Percentiles rank a stretch among this genome's conserved stretches.
phyloP scores from a whole-genome alignment of 1,140 invertebrate species.

The Aphidius gifuensis region DNA sequence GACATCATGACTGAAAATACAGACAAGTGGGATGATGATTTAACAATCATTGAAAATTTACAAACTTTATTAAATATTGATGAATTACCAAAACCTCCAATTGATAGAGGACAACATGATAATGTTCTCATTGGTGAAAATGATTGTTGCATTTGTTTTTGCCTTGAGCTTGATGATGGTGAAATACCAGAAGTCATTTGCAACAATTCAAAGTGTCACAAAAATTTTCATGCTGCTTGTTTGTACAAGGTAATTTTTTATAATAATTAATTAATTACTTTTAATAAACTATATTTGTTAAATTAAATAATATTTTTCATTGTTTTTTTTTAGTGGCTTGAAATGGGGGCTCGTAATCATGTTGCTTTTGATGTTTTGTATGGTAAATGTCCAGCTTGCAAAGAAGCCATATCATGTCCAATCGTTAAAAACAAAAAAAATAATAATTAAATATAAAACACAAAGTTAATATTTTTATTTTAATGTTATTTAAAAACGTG shows the following conservation, averaged over 20 bases:
- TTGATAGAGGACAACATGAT: conserved; percentile 10
- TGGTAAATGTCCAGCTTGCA: conserved; percentile 49
- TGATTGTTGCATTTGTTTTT: conserved; percentile 54
- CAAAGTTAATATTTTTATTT: conserved; percentile 22
- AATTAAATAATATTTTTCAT: neutral
- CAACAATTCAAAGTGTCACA: conserved; percentile 44
- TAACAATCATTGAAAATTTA: conserved; percentile 41
- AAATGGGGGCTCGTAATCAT: conserved; percentile 41
- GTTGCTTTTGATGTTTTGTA: conserved; percentile 44
- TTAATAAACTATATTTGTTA: conserved; percentile 7
- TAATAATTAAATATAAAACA: conserved; percentile 16
- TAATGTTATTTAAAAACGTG: conserved; percentile 38
- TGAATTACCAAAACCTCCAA: conserved; percentile 37
- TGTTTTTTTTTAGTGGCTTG: conserved; percentile 46
- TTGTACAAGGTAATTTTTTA: conserved; percentile 38
- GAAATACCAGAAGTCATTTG: conserved; percentile 45
- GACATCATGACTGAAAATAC: conserved; percentile 37
- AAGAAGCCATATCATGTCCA: conserved; percentile 41
- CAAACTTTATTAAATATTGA: conserved; percentile 37
- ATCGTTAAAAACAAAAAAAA: conserved; percentile 17
- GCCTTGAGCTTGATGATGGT: conserved; percentile 35
- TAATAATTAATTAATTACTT: conserved; percentile 5
- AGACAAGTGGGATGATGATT: conserved; percentile 40
- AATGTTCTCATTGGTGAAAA: conserved; percentile 36
- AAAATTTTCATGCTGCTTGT: conserved; percentile 46